Conservation (phyloP, 2,888 invertebrate species). For the Tenthredo distinguenda region DNA sequence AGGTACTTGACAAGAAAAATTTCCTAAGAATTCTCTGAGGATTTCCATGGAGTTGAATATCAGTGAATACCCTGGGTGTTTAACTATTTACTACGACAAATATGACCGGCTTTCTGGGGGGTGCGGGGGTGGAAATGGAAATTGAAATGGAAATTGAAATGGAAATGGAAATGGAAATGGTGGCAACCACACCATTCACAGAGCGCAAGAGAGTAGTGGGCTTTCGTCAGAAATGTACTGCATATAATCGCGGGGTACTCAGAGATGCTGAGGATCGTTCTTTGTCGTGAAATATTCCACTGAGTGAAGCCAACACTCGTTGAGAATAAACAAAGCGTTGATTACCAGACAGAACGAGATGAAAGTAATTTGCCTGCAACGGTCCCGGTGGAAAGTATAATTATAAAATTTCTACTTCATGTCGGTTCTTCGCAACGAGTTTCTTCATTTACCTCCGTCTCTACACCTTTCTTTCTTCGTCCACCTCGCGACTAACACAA, state of each 20-base stretch:
- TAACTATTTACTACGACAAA: background rate
- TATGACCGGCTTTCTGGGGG: background rate
- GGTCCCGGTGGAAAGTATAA: constrained; percentile 25
- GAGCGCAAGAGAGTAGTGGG: background rate
- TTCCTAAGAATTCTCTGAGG: background rate
- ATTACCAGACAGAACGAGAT: constrained; percentile 36
- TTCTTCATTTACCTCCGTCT: background rate
- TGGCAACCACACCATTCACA: background rate
- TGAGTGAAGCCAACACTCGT: constrained; percentile 19
- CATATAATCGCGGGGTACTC: background rate
- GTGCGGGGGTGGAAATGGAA: background rate
- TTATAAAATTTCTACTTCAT: constrained; percentile 22
- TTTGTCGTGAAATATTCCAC: constrained; percentile 15
- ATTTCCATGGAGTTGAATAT: background rate
- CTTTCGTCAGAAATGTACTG: constrained; percentile 5
- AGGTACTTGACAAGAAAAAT: background rate
- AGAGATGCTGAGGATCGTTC: constrained; percentile 17
- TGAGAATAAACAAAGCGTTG: constrained; percentile 37
- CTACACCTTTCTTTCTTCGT: background rate
- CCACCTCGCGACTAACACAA: background rate
- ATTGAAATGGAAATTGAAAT: background rate
- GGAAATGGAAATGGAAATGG: background rate
- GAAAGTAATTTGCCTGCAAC: constrained; percentile 34
- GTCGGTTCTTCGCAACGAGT: background rate
- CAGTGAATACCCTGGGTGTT: background rate